Evolutionary conservation across 2,888 invertebrate species (phyloP), one percentile per base, ranked within the genome.

Genomic region (Parnassius orleans): DNA sequence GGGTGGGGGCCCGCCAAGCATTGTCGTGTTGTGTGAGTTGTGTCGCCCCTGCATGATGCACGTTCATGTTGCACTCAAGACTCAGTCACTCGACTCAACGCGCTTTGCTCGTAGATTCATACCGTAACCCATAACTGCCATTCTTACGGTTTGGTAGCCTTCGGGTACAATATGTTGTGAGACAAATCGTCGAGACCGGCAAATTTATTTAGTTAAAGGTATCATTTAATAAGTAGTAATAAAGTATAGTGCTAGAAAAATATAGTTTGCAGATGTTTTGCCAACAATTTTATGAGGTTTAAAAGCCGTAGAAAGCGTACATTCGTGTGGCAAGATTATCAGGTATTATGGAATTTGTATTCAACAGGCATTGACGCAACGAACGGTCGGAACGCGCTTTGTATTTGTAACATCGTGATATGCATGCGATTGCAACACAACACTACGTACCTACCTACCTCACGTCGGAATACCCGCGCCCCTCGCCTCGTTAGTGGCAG

Each of bases 1-100:
- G 83, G 84, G 86, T 82, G 87, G 88, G 88, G 86, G 83, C 83
- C 81, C 81, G 84, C 79, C 79, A 77, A 33, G 33, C 33, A 33
- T 33, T 33, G 33, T 33, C 33, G 33, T 33, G 33, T 33, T 33
- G 33, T 77, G 68, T 70, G 33, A 5, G 33, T 33, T 33, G 33
- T 77, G 68, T 70, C 71, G 70, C 73, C 72, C 72, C 69, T 90
- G 90, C 90, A 88, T 84, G 86, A 84, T n/a, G n/a, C n/a, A n/a
- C n/a, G n/a, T 33, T 5, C 33, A 33, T 33, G 33, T 33, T 33
- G 33, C 33, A 33, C 33, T 33, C 33, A 7, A 33, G 33, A 33
- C 79, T 82, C 81, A 72, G 69, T 70, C 70, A 88, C 48, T 9
- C 48, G 48, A 33, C 79, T 81, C 81, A 79, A 71, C 72, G 70